Evolutionary conservation across 2,888 invertebrate genomes (phyloP), one percentile per base, ranked within the genome.

Genomic region (Ichneumon xanthorius): DNA sequence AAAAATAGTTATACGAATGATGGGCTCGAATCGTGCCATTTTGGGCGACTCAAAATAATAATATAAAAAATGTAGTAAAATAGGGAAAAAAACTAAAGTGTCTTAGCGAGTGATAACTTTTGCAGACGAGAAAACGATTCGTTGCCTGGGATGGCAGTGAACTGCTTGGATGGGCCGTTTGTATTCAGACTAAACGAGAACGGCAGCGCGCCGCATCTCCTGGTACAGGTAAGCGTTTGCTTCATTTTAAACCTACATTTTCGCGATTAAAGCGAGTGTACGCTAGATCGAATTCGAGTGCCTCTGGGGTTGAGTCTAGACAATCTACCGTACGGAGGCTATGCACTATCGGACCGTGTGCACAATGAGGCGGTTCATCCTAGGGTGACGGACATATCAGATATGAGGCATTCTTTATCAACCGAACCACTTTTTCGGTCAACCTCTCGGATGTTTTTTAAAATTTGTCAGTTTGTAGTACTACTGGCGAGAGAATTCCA

Each of bases 151-250:
- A 65, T 90, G 90, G 89, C 90, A 79, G 88, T 91, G 82, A 90
- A 89, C 84, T 90, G 87, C 80, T 86, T 89, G 86, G 96, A 96
- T 89, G 96, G 96, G 83, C 97, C 97, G 55, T 97, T 97, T 92
- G 95, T 97, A 91, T 97, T 96, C 93, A 95, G 96, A 87, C 94
- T 97, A 86, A 97, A 97, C 93, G 97, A 97, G 90, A 96, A 96
- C 90, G 97, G 97, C 37, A 95, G 95, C 70, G 97, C 97, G 89
- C 97, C 97, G n/a, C 96, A 96, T 93, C 94, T 97, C 65, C 95
- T 97, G 71, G 94, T 96, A 65, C 97, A 97, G 96, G 97, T 97
- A 95, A 87, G 80, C 65, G 16, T 14, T 16, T 16, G 16, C 14
- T 22, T 55, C 6, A 33, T 55, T 33, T 26, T 19, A 22, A 22